phyloP scores from a whole-genome alignment of 2,113 vertebrate genomes.

The Lepus timidus region DNA sequence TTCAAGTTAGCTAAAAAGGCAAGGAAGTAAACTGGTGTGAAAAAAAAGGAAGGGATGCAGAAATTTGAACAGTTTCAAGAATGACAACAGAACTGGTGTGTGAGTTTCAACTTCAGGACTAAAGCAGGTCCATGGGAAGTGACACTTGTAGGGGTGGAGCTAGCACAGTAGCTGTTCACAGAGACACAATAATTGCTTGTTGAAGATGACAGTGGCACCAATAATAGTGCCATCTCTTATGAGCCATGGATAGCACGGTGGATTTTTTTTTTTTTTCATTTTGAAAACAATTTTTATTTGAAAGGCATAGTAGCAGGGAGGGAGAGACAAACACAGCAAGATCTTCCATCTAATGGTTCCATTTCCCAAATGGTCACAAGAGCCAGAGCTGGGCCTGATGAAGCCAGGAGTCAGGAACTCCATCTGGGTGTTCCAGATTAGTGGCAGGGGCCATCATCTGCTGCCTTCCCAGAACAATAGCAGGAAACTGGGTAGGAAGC shows the following conservation, averaged over 20 bases:
- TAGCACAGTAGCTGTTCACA: not conserved
- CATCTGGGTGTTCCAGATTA: too few relatives aligned
- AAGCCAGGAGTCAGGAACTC: too few relatives aligned
- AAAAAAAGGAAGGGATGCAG: not conserved
- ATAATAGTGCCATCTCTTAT: not conserved
- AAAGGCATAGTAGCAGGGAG: too few relatives aligned
- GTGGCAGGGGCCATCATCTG: too few relatives aligned
- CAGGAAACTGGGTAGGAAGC: too few relatives aligned
- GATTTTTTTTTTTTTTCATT: too few relatives aligned
- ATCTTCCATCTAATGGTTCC: not conserved
- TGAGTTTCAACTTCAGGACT: not conserved
- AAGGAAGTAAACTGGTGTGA: constrained; percentile 41
- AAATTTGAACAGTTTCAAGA: constrained; percentile 38
- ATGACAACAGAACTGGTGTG: not conserved
- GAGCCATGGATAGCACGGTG: not conserved
- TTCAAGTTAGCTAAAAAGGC: constrained; percentile 46
- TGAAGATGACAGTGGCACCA: not conserved
- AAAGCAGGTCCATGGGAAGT: not conserved
- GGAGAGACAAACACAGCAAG: too few relatives aligned
- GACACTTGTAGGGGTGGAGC: not conserved
- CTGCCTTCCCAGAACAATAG: too few relatives aligned
- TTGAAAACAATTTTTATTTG: too few relatives aligned
- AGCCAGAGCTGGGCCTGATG: too few relatives aligned
- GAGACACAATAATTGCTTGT: not conserved
- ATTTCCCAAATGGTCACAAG: too few relatives aligned